A percentile compares a stretch with the other conserved stretches of the same genome.
Conservation (phyloP, 2,888 invertebrate genomes). For the Protonemura montana region DNA sequence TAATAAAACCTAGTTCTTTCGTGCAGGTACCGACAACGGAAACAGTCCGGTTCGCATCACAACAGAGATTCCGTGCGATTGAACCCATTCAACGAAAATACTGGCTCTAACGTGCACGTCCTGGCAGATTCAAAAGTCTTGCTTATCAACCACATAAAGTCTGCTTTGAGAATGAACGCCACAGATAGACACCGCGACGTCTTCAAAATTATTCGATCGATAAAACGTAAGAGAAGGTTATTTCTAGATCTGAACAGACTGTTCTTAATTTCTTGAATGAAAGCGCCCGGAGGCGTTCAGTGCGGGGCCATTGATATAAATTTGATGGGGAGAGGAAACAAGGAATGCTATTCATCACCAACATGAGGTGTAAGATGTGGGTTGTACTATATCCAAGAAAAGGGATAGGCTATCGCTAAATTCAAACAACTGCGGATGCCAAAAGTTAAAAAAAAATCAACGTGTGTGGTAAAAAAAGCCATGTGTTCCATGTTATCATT, state of each 20-base stretch:
- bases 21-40: not conserved
- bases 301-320: not conserved
- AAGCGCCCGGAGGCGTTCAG: not conserved
- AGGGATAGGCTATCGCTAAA: not conserved
- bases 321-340: slow-evolving; percentile 12
- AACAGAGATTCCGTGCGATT: not conserved
- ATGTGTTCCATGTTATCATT: not conserved
- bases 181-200: too few species aligned
- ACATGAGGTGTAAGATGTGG: not conserved
- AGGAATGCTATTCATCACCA: not conserved
- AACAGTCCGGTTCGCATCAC: not conserved
- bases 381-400: not conserved
- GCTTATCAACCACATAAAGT: too few species aligned
- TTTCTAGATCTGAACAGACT: not conserved
- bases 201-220: not conserved
- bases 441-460: not conserved
- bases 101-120: too few species aligned
- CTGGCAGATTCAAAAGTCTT: too few species aligned
- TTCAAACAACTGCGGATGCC: not conserved
- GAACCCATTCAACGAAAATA: too few species aligned
- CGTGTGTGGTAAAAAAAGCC: not conserved
- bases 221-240: not conserved
- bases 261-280: not conserved
- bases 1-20: slow-evolving; percentile 5
- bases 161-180: too few species aligned